Conservation (phyloP, 1,140 invertebrate species). For the Medauroidea extradentata region DNA sequence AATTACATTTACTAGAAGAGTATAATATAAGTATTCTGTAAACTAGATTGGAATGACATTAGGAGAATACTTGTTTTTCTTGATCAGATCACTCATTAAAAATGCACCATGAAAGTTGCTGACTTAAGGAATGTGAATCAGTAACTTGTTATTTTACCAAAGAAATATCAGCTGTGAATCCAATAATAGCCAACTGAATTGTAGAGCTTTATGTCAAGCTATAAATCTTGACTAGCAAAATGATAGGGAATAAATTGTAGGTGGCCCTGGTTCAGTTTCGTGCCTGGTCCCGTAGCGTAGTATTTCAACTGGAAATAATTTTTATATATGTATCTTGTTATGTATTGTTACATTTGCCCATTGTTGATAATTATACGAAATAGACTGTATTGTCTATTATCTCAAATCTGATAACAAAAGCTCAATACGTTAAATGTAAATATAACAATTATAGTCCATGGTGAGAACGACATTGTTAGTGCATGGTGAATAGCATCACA, state of each 20-base stretch:
- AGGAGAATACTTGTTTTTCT: no score
- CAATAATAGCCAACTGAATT: conserved; percentile 11
- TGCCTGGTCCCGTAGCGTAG: conserved; percentile 11
- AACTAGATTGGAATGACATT: no score
- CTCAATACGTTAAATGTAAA: conserved; percentile 23
- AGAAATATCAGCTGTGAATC: conserved; percentile 14
- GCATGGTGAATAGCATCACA: conserved; percentile 9
- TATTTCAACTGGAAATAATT: conserved; percentile 13
- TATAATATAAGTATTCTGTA: no score
- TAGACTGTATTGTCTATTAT: conserved; percentile 20
- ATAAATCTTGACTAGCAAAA: conserved; percentile 17
- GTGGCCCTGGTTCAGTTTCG: background rate
- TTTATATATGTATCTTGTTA: conserved; percentile 27
- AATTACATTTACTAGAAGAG: no score
- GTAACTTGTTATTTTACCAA: conserved; percentile 12
- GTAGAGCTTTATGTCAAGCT: conserved; percentile 13
- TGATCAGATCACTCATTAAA: conserved; percentile 3
- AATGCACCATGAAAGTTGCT: conserved; percentile 4
- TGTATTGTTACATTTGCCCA: conserved; percentile 26
- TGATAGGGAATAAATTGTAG: conserved; percentile 19
- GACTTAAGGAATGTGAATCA: background rate
- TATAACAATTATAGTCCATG: conserved; percentile 10
- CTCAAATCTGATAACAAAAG: conserved; percentile 17
- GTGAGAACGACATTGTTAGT: conserved; percentile 12
- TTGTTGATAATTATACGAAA: conserved; percentile 23